These are phyloP conservation scores for Heterocephalus glaber DNA, from an alignment of 2,113 vertebrate species.

Conservation along the genomic window DNA sequence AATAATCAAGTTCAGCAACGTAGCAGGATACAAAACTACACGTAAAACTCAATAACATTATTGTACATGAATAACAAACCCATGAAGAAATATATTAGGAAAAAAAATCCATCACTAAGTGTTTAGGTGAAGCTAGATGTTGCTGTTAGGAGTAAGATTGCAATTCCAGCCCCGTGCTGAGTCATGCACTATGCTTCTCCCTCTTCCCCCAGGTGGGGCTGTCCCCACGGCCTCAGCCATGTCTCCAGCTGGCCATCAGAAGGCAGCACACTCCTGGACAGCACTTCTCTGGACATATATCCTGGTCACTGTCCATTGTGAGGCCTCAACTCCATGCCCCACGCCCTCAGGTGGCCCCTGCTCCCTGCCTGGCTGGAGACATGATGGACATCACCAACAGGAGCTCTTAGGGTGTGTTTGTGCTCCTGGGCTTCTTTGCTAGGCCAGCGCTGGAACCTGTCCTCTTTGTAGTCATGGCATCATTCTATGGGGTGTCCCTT, in stretches of 20 bases:
- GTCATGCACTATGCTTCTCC: too few relatives aligned
- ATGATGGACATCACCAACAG: too few relatives aligned
- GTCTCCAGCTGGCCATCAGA: neutral
- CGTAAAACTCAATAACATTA: neutral
- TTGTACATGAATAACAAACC: neutral
- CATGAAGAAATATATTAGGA: neutral
- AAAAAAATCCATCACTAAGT: neutral
- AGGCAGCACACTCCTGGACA: neutral
- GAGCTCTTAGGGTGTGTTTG: neutral
- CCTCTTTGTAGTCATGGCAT: neutral
- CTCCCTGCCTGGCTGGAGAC: too few relatives aligned
- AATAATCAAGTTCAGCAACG: neutral
- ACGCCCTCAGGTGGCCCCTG: neutral
- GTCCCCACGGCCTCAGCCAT: neutral
- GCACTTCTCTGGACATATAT: neutral
- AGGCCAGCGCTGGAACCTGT: neutral
- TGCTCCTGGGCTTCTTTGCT: slow-evolving; percentile 57
- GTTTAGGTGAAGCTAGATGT: too few relatives aligned
- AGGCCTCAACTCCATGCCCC: too few relatives aligned
- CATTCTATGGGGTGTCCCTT: neutral
- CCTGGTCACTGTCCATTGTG: neutral
- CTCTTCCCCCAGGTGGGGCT: too few relatives aligned
- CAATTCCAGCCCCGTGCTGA: neutral
- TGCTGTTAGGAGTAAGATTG: too few relatives aligned
- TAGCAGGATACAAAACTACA: neutral